Base-by-base conservation (phyloP, 1,140 invertebrate genomes). In the Zophobas atratus region DNA sequence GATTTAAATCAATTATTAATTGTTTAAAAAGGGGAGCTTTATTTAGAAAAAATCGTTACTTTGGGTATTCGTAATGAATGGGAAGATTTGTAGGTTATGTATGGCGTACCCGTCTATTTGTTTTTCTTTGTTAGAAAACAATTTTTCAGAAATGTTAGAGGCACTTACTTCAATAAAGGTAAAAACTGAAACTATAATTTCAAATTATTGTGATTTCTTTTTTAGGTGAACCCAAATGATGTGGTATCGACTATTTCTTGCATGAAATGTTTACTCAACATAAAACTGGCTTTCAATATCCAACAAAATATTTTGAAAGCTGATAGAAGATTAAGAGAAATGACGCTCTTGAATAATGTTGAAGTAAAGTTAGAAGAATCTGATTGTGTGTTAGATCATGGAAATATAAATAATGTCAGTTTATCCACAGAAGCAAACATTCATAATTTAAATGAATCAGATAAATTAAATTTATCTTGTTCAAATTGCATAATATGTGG, bases 111-210 rank as follows among this genome's bases (percentile, higher is more conserved):
- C 72, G 3, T 43, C 43, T 6, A 55, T 75, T 46, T 75, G 35
- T 43, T 46, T 43, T 75, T 75, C 72, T 4, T 34, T 75, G 8
- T 35, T 75, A 46, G 55, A 56, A 57, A 43, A 43, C 3, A 46
- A 60, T 33, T 6, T 57, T 60, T n/a, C 53, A 1, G 49, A 75
- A 43, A 55, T 60, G 41, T 57, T 75, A 39, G 51, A 57, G 36
- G 33, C 72, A 33, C 46, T 75, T 60, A 75, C 72, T 46, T 56
- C 55, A 48, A 56, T 75, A 20, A 56, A 75, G 72, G 72, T 75
- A 20, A 39, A 46, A 35, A 43, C 57, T 1, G 5, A 35, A 2
- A 32, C 2, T 33, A 48, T 6, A 33, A 57, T 6, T 75, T 60
- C 4, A 48, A 51, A 51, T 34, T 35, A 33, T 75, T 56, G 20